Evolutionary conservation across 64 coral and sea anemone species (phyloP), one percentile per base, ranked within the genome.

Genomic region (Montipora foliosa): DNA sequence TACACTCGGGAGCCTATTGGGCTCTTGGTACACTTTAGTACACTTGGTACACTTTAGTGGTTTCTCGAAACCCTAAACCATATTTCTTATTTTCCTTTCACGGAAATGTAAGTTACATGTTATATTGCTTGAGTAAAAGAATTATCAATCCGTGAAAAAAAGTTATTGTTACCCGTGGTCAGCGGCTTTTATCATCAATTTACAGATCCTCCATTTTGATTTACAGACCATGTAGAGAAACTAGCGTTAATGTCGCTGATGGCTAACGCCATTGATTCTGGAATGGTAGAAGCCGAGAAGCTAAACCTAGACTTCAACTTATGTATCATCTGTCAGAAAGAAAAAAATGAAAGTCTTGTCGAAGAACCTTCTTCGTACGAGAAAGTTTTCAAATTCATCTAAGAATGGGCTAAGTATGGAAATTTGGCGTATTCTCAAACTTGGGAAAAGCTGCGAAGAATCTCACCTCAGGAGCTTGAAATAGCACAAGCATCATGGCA

Each of bases 351-450:
- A 68, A 17, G 8, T 68, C 66, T 68, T n/a, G 66, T 68, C 19
- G 11, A 10, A 68, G 16, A 68, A 14, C 66, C 66, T n/a, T 5
- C 1, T n/a, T 68, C 13, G 91, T 93, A 29, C 29, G 29, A 29
- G 29, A 29, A 29, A 29, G 29, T 29, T 51, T 85, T 83, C 17
- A 77, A 92, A 86, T 86, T n/a, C 55, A 70, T 92, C 62, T 46
- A 87, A 75, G 72, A 92, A 92, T 92, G 91, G 91, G 64, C 91
- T 19, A 84, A 45, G 17, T 76, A 92, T 84, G 81, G 83, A 6
- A 29, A 87, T 52, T 67, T 22, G 5, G 69, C 13, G 13, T 86
- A 86, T 60, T 86, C 78, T 48, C 67, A 92, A 67, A 20, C 78
- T 58, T 92, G 91, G 55, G 49, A 15, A 24, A 92, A 87, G 80